Evolutionary conservation across 2,113 vertebrate genomes (phyloP).

Genomic region (Plestiodon gilberti): DNA sequence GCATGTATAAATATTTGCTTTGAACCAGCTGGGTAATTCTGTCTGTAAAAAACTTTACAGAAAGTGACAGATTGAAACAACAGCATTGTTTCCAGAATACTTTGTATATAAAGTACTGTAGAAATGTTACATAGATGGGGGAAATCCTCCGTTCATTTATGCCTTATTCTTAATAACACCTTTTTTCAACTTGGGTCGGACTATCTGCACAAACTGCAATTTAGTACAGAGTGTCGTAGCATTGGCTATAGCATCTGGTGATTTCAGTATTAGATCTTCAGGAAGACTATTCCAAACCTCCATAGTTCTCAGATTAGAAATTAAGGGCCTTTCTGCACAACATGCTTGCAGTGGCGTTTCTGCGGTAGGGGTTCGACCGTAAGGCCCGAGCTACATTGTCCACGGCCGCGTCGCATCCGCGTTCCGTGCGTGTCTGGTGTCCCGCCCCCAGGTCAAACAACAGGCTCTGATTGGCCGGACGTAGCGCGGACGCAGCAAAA

Average conservation of each 20-base stretch:
- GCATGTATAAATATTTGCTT: slow-evolving; percentile 75
- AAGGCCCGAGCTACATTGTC: too few species aligned
- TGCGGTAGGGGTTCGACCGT: too few species aligned
- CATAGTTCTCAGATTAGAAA: neutral
- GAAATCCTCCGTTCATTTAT: neutral
- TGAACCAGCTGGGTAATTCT: slow-evolving; percentile 66
- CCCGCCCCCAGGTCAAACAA: too few species aligned
- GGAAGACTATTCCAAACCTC: neutral
- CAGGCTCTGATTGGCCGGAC: too few species aligned
- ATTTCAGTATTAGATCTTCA: neutral
- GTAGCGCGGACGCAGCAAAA: too few species aligned
- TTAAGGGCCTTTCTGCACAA: neutral
- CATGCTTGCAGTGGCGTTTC: neutral
- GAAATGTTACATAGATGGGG: neutral
- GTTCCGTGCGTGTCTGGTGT: too few species aligned
- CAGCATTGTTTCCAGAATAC: neutral
- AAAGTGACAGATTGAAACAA: slow-evolving; percentile 38
- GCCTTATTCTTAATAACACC: neutral
- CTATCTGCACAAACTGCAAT: neutral
- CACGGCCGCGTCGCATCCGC: too few species aligned
- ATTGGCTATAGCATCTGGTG: too few species aligned
- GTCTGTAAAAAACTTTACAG: slow-evolving; percentile 68
- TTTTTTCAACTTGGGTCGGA: neutral
- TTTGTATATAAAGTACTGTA: neutral
- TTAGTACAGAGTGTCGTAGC: neutral